phyloP scores from a whole-genome alignment of 2,888 invertebrate genomes.

The Melolontha melolontha region DNA sequence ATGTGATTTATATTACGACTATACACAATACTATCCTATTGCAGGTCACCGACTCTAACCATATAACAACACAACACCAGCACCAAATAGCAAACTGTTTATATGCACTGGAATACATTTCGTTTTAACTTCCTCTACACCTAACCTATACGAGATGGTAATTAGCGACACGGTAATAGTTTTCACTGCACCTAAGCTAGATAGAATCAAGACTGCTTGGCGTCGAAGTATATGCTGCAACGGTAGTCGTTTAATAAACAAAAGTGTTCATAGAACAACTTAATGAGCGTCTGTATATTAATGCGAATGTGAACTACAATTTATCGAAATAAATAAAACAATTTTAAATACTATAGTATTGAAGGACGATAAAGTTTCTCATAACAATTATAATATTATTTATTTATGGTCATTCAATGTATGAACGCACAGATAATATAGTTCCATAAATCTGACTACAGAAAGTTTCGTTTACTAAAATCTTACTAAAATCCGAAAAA shows the following conservation, averaged over 20 bases:
- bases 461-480: too few species aligned
- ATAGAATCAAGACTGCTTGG: constrained; percentile 4
- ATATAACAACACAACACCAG: constrained; percentile 33
- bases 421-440: too few species aligned
- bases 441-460: too few species aligned
- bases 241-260: constrained; percentile 25
- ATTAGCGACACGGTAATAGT: constrained; percentile 15
- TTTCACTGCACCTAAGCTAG: constrained; percentile 1
- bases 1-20: constrained; percentile 17
- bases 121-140: constrained; percentile 40
- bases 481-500: too few species aligned
- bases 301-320: not conserved
- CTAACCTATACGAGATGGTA: not conserved
- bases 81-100: constrained; percentile 41
- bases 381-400: too few species aligned
- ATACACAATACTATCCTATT: constrained; percentile 1
- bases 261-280: constrained; percentile 12
- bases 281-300: constrained; percentile 15
- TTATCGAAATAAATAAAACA: too few species aligned
- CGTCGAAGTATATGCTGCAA: too few species aligned
- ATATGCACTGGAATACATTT: constrained; percentile 45
- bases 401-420: too few species aligned
- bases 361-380: too few species aligned
- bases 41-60: constrained; percentile 38
- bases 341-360: too few species aligned